Evolutionary conservation across 1,140 invertebrate genomes (phyloP).

Genomic region (Glossosoma conforme): DNA sequence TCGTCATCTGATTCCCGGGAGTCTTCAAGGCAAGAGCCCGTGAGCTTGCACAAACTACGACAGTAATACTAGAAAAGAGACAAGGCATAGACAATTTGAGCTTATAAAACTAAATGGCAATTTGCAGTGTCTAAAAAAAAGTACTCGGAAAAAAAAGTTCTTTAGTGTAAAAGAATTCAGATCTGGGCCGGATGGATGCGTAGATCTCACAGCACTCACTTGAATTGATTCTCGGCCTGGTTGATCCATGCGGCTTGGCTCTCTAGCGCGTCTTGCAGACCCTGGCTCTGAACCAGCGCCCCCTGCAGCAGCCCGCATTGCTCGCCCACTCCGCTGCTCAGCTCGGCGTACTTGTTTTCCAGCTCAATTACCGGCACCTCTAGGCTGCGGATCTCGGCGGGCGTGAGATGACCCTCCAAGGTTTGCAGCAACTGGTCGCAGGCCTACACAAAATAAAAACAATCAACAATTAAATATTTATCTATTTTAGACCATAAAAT

Average conservation of each 20-base stretch:
- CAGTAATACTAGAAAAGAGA: too few species aligned
- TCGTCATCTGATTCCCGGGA: too few species aligned
- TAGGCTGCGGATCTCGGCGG: conserved; percentile 69
- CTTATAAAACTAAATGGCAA: too few species aligned
- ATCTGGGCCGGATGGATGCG: not conserved
- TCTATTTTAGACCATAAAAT: conserved; percentile 6
- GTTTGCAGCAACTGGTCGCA: conserved; percentile 67
- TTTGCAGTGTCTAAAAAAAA: too few species aligned
- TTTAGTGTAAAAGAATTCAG: too few species aligned
- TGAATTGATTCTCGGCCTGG: conserved; percentile 76
- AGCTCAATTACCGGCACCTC: conserved; percentile 74
- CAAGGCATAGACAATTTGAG: too few species aligned
- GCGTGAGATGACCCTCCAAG: conserved; percentile 74
- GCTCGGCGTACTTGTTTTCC: conserved; percentile 69
- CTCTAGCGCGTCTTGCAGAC: conserved; percentile 89
- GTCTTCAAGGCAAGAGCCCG: too few species aligned
- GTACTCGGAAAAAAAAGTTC: too few species aligned
- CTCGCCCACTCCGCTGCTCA: conserved; percentile 65
- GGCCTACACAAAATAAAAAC: conserved; percentile 53
- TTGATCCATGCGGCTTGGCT: conserved; percentile 79
- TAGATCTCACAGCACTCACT: conserved; percentile 48
- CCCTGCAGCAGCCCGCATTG: conserved; percentile 83
- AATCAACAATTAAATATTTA: conserved; percentile 7
- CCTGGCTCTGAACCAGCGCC: conserved; percentile 87
- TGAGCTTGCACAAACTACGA: too few species aligned